Conservation (phyloP, 2,797 vertebrate genomes). For the Thaleichthys pacificus region DNA sequence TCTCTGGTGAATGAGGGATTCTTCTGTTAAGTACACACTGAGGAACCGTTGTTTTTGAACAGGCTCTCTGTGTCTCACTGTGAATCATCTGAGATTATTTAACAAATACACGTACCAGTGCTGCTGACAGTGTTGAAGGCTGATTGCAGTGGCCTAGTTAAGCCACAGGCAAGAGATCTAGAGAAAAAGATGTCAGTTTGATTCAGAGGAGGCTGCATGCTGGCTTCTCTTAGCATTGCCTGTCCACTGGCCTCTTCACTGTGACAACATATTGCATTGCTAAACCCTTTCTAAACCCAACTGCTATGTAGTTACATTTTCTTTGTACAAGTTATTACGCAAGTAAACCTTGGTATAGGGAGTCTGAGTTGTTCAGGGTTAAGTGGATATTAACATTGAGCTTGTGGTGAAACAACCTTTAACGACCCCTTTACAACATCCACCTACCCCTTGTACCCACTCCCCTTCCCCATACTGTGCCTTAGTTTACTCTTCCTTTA, state of each 20-base stretch:
- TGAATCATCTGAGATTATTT: no score
- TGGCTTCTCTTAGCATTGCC: neutral
- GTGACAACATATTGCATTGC: neutral
- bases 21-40: slow-evolving; percentile 36
- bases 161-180: slow-evolving; percentile 6
- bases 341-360: no score
- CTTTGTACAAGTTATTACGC: no score
- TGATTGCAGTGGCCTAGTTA: slow-evolving; percentile 16
- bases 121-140: slow-evolving; percentile 2
- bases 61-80: slow-evolving; percentile 50
- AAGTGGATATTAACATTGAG: no score
- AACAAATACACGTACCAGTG: no score
- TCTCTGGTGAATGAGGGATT: slow-evolving; percentile 28
- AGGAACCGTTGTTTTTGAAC: slow-evolving; percentile 39
- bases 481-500: no score
- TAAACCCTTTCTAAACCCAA: neutral
- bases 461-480: no score
- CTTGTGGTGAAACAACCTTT: no score
- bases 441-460: no score
- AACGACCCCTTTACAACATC: no score
- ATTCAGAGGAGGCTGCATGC: slow-evolving; percentile 26
- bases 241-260: slow-evolving; percentile 1
- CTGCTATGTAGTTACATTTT: neutral
- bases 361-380: no score
- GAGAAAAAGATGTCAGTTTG: slow-evolving; percentile 24